Evolutionary conservation across 2,888 invertebrate species (phyloP).

Genomic region (Mayetiola destructor): DNA sequence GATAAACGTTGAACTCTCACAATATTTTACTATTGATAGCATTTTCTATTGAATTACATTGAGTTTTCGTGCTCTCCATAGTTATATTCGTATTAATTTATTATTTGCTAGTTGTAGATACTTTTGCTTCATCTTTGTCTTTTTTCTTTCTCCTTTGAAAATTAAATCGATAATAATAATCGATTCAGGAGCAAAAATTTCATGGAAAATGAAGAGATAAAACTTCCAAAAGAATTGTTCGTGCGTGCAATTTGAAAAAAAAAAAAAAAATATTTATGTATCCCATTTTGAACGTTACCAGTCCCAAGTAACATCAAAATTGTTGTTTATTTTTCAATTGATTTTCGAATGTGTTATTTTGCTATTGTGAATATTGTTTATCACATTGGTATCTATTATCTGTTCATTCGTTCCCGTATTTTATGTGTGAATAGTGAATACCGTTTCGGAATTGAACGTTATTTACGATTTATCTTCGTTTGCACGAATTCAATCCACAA

Average conservation of each 20-base stretch:
- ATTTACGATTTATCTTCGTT: slow-evolving; percentile 4
- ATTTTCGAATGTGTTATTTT: neutral
- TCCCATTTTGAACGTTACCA: too few species aligned
- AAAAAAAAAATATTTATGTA: too few species aligned
- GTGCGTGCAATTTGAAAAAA: neutral
- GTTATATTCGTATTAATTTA: too few species aligned
- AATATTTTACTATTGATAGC: too few species aligned
- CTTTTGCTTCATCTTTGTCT: neutral
- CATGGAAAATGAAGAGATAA: neutral
- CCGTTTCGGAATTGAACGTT: neutral
- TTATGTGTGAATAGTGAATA: neutral
- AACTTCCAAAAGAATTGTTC: neutral
- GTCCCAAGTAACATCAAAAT: too few species aligned
- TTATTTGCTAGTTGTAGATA: too few species aligned
- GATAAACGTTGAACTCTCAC: too few species aligned
- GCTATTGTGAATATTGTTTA: neutral
- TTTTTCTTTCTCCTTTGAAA: neutral
- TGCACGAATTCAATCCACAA: neutral
- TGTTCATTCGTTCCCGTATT: too few species aligned
- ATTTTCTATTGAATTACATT: too few species aligned
- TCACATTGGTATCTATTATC: too few species aligned
- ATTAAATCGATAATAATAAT: neutral
- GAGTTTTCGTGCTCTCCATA: too few species aligned
- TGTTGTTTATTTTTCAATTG: neutral
- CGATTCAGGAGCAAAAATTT: neutral